These are phyloP conservation scores for Anticlea derivata DNA, from an alignment of 2,888 invertebrate species.

Conservation along the genomic window DNA sequence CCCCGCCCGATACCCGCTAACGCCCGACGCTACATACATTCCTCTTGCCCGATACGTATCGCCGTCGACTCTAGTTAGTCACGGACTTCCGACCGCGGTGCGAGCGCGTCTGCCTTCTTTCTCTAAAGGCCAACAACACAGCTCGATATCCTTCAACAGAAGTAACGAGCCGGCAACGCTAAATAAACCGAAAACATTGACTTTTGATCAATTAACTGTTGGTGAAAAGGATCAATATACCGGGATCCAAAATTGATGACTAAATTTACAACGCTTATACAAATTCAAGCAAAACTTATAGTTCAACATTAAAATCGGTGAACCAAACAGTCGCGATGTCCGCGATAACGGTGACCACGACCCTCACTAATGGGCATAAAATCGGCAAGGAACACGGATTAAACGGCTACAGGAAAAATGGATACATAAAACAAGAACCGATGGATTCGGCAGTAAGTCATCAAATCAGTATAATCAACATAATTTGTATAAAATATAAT, in stretches of 20 bases:
- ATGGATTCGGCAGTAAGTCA: conserved; percentile 62
- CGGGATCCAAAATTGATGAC: conserved; percentile 3
- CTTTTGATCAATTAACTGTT: conserved; percentile 37
- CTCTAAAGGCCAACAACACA: conserved; percentile 21
- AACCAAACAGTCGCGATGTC: conserved; percentile 59
- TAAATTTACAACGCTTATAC: conserved; percentile 20
- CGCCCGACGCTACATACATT: conserved; percentile 53
- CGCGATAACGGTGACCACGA: conserved; percentile 71
- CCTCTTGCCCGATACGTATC: conserved; percentile 48
- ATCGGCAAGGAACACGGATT: conserved; percentile 66
- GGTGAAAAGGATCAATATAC: background rate
- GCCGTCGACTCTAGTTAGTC: conserved; percentile 53
- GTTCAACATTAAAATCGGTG: conserved; percentile 18
- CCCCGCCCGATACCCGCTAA: conserved; percentile 38
- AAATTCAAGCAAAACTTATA: conserved; percentile 31
- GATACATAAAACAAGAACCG: conserved; percentile 60
- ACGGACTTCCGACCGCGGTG: conserved; percentile 46
- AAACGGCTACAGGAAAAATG: conserved; percentile 72
- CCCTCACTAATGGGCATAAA: conserved; percentile 66
- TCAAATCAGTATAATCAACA: background rate
- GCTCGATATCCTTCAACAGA: conserved; percentile 35
- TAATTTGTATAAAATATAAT: background rate
- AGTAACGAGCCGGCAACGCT: conserved; percentile 31
- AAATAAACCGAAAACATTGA: conserved; percentile 32
- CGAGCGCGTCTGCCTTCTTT: conserved; percentile 41